phyloP scores from a whole-genome alignment of 2,113 vertebrate genomes.

The Hassar affinis region DNA sequence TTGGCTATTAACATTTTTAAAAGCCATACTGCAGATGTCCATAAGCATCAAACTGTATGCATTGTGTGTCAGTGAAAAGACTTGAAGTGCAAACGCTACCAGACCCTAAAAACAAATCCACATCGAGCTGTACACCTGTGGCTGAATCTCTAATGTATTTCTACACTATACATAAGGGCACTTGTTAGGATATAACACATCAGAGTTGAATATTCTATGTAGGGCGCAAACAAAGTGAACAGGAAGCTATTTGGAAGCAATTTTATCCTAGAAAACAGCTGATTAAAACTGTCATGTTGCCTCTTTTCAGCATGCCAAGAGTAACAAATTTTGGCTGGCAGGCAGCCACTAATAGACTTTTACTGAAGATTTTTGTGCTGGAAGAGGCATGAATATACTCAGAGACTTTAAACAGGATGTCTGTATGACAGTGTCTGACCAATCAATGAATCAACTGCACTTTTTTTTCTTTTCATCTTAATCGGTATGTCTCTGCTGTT shows the following conservation, averaged over 20 bases:
- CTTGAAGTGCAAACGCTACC: neutral
- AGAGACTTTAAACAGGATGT: neutral
- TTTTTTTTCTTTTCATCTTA: neutral
- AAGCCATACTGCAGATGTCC: neutral
- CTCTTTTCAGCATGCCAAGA: neutral
- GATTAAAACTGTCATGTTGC: neutral
- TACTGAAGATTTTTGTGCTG: neutral
- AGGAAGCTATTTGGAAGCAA: neutral
- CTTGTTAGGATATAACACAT: neutral
- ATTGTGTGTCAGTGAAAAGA: neutral
- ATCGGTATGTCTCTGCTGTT: neutral
- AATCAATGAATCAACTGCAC: neutral
- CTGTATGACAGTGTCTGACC: neutral
- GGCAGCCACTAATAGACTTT: neutral
- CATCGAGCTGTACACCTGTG: neutral
- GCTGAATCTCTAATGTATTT: neutral
- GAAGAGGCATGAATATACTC: neutral
- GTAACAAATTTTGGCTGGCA: neutral
- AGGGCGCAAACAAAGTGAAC: neutral
- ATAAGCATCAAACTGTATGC: too few relatives aligned
- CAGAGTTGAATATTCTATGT: neutral
- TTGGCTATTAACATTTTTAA: neutral
- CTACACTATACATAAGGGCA: neutral
- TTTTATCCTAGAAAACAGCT: neutral
- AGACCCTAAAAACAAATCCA: neutral